A percentile compares a stretch with the other conserved stretches of the same genome.
Evolutionary conservation across 1,140 invertebrate genomes (phyloP).

Genomic region (Trachymyrmex septentrionalis): DNA sequence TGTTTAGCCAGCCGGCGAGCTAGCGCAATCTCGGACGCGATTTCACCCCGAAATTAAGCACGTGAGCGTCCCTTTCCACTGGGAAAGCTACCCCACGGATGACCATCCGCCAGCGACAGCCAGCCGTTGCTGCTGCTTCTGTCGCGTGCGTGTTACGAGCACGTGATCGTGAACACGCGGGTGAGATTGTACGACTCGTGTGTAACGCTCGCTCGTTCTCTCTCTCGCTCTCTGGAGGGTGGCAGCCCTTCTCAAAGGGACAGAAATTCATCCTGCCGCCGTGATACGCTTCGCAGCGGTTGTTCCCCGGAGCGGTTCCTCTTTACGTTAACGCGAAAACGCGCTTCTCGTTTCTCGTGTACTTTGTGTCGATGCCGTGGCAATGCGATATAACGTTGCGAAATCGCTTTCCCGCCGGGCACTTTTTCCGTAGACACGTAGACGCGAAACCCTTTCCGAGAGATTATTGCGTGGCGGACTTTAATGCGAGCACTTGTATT

Average conservation of each 20-base stretch:
- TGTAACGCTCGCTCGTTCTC: neutral
- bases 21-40: conserved; percentile 70
- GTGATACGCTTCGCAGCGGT: conserved; percentile 52
- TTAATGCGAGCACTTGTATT: conserved; percentile 42
- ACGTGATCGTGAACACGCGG: conserved; percentile 40
- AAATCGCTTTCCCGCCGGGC: conserved; percentile 53
- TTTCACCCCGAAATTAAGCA: conserved; percentile 70
- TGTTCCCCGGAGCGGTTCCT: conserved; percentile 59
- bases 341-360: conserved; percentile 47
- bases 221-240: neutral
- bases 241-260: conserved; percentile 49
- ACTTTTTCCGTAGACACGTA: conserved; percentile 55
- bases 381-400: conserved; percentile 50
- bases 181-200: conserved; percentile 21
- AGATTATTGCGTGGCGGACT: conserved; percentile 44
- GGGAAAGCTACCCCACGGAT: conserved; percentile 2
- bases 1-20: conserved; percentile 66
- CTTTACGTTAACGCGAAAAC: conserved; percentile 60
- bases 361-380: conserved; percentile 56
- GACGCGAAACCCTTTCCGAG: conserved; percentile 39
- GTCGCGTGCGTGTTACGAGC: conserved; percentile 53
- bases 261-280: conserved; percentile 56
- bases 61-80: conserved; percentile 44
- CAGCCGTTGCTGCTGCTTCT: conserved; percentile 1
- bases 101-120: neutral